Conservation (phyloP, 2,797 vertebrate species). For the Ispidina lecontei region DNA sequence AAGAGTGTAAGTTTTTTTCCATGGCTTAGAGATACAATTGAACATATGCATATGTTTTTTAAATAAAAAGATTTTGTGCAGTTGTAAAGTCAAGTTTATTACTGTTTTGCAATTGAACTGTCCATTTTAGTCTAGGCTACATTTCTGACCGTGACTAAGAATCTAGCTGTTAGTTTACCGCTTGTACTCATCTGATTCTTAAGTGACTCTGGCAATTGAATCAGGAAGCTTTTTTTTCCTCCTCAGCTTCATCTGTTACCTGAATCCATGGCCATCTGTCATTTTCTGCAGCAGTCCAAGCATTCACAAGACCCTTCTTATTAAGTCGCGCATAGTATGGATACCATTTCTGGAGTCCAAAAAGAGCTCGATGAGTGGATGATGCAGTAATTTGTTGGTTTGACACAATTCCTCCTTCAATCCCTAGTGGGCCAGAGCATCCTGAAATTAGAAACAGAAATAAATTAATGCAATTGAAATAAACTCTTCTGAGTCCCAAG, state of each 20-base stretch:
- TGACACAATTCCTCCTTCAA: constrained; percentile 98
- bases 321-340: constrained; percentile 97
- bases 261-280: constrained; percentile 99
- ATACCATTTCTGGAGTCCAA: constrained; percentile 98
- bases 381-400: constrained; percentile 99
- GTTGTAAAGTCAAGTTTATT: not conserved
- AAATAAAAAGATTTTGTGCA: not conserved
- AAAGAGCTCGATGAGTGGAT: constrained; percentile 96
- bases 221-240: not conserved
- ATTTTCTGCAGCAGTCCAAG: constrained; percentile 98
- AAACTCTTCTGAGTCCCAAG: not conserved
- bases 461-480: not conserved
- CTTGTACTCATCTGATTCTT: constrained; percentile 48
- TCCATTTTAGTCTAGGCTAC: not conserved
- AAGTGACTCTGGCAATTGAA: constrained; percentile 45
- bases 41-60: not conserved
- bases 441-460: constrained; percentile 73
- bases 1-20: not conserved
- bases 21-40: not conserved
- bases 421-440: constrained; percentile 95
- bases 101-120: not conserved
- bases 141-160: constrained; percentile 20
- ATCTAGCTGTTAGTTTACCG: not conserved
- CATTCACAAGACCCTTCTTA: constrained; percentile 98
- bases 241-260: constrained; percentile 83